phyloP scores from a whole-genome alignment of 2,113 vertebrate species.

The Salvelinus alpinus region DNA sequence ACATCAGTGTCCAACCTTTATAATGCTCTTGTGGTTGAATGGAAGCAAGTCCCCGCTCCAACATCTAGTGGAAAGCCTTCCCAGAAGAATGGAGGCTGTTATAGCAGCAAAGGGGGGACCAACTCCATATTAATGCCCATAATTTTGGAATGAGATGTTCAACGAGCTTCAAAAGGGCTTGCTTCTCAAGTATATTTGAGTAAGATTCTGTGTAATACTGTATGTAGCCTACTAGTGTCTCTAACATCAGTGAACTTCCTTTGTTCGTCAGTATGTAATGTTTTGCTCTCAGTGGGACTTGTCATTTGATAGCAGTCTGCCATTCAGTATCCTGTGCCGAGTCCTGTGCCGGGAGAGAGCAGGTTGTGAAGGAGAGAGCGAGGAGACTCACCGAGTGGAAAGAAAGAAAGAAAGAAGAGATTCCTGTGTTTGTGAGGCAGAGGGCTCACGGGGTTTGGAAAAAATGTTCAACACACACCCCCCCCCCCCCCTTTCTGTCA shows the following conservation, averaged over 20 bases:
- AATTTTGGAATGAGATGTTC: too few species aligned
- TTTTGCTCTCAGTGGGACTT: slow-evolving; percentile 16
- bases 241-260: neutral
- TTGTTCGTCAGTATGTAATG: neutral
- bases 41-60: too few species aligned
- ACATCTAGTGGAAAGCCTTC: too few species aligned
- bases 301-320: slow-evolving; percentile 48
- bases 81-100: too few species aligned
- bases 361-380: neutral
- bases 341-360: neutral
- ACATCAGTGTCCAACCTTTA: too few species aligned
- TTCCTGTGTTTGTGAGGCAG: slow-evolving; percentile 32
- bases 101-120: too few species aligned
- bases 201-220: neutral
- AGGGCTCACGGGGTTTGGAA: slow-evolving; percentile 24
- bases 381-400: neutral
- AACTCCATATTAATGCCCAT: too few species aligned
- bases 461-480: neutral
- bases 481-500: neutral
- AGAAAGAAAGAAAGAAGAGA: neutral
- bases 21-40: too few species aligned
- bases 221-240: neutral
- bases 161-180: neutral
- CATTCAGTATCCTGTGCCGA: slow-evolving; percentile 28
- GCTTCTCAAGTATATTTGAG: neutral